Evolutionary conservation across 2,797 vertebrate genomes (phyloP), one percentile per base, ranked within the genome.

Genomic region (Eupleurogrammus muticus): DNA sequence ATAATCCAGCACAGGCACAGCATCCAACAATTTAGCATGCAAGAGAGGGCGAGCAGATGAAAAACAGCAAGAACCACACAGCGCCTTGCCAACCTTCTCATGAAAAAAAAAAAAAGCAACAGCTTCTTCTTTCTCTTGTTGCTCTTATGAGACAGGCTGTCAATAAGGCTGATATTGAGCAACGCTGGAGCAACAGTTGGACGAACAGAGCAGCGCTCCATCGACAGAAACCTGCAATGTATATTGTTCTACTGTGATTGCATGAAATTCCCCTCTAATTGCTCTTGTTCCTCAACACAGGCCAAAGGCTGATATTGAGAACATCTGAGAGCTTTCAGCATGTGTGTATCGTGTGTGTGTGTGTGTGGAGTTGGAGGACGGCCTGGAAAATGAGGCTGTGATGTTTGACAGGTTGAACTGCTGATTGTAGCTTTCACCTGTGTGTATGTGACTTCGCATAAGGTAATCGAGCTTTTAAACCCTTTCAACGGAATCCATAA

Each of bases 181-280:
- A 80, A 83, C 69, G 78, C 47, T 62, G 38, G 4, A 57, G 71
- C 83, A 85, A 80, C 83, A 83, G 79, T 88, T 77, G 82, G 84
- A 86, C 48, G 73, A 44, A 42, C 38, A 46, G 47, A 51, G 59
- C 59, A 20, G 34, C 28, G 13, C 60, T 51, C 34, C 23, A 50
- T 49, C 59, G 80, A 81, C 72, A 76, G 64, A 73, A 87, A 77
- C 79, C 73, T 65, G 81, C 83, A 77, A 77, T 84, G 90, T 88
- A 83, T 85, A 85, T 89, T 88, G 80, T 87, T 87, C 75, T 83
- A 80, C 79, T 73, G 84, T 84, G 89, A 92, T 87, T 90, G 86
- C 86, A 83, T 75, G 79, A 87, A 87, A 84, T 85, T 84, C 78
- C 73, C 73, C 77, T 73, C 59, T 86, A 88, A 90, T 91, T 84